These are phyloP conservation scores for Chrysomallon squamiferum DNA, from an alignment of 1,140 invertebrate species.

Conservation along the genomic window DNA sequence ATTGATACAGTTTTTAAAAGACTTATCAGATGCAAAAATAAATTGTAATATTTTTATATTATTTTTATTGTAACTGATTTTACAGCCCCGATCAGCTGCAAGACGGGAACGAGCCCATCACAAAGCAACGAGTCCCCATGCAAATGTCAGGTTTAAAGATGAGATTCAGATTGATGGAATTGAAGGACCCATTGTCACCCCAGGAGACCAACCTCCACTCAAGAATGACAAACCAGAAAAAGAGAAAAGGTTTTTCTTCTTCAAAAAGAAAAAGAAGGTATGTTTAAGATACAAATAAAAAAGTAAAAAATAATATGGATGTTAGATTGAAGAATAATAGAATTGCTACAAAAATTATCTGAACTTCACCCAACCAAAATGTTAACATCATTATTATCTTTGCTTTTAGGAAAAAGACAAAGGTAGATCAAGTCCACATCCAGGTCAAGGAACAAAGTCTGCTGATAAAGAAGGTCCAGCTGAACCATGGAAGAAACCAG, in stretches of 20 bases:
- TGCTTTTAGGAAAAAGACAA: constrained; percentile 29
- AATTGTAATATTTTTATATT: no score
- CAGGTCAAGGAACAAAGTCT: background rate
- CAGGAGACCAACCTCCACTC: constrained; percentile 38
- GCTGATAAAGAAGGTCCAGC: constrained; percentile 74
- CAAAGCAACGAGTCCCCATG: background rate
- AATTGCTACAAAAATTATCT: no score
- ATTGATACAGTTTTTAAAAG: no score
- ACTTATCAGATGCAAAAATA: no score
- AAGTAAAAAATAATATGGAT: no score
- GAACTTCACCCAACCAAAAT: no score
- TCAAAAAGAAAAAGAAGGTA: constrained; percentile 57
- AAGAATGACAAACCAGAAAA: constrained; percentile 45
- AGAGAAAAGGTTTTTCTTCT: constrained; percentile 45
- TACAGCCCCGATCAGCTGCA: constrained; percentile 8
- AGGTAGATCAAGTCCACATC: background rate
- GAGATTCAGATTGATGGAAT: constrained; percentile 23
- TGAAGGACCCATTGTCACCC: constrained; percentile 43
- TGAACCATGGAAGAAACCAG: constrained; percentile 61
- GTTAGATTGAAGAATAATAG: no score
- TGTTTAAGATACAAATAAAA: no score
- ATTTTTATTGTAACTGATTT: no score
- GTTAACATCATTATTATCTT: no score
- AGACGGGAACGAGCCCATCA: constrained; percentile 14
- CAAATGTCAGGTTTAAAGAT: constrained; percentile 43